Conservation (phyloP, 2,797 vertebrate species). For the Galaxias olidus region DNA sequence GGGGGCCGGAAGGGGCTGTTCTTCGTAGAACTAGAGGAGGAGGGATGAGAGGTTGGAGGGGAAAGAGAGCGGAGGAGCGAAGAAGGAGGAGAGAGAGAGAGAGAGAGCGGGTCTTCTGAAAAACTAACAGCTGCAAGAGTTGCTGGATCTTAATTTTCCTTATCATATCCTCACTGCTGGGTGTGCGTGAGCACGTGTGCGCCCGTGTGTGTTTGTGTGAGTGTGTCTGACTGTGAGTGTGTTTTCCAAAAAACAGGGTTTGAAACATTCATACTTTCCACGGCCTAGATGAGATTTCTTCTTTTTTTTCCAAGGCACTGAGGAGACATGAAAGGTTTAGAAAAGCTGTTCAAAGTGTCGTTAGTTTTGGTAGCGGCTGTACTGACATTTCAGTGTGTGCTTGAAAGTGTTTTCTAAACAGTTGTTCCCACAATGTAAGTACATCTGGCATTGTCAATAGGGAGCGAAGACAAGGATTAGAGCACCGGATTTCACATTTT, state of each 20-base stretch:
- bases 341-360: conserved; percentile 35
- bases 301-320: conserved; percentile 11
- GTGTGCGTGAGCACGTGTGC: conserved; percentile 18
- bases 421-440: neutral
- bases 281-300: conserved; percentile 53
- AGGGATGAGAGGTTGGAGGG: conserved; percentile 2
- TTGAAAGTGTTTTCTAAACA: neutral
- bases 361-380: conserved; percentile 36
- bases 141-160: conserved; percentile 50
- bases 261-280: conserved; percentile 55
- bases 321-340: conserved; percentile 43
- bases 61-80: neutral
- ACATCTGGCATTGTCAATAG: conserved; percentile 15
- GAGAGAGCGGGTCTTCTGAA: conserved; percentile 26
- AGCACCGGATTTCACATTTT: conserved; percentile 49
- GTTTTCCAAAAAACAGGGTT: conserved; percentile 48
- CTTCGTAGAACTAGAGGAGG: neutral
- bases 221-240: conserved; percentile 32
- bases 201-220: conserved; percentile 12
- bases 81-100: neutral
- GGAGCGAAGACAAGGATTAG: conserved; percentile 42
- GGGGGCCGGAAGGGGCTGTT: conserved; percentile 11
- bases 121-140: conserved; percentile 49
- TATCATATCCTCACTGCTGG: conserved; percentile 31
- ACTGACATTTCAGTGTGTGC: conserved; percentile 14